phyloP scores from a whole-genome alignment of 2,113 vertebrate genomes.

The Cranoglanis bouderius region DNA sequence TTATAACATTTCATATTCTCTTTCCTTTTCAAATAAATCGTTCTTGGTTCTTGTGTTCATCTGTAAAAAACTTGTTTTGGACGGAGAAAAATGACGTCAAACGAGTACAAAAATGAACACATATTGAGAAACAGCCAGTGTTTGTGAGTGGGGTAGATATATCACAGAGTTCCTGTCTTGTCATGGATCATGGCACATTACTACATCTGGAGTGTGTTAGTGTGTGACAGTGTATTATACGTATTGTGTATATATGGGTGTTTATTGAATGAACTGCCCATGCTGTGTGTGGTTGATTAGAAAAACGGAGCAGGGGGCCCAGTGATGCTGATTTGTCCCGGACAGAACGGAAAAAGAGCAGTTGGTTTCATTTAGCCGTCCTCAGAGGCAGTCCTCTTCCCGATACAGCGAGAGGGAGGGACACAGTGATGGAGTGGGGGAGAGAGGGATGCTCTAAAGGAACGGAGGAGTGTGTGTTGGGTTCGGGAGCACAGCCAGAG shows the following conservation, averaged over 20 bases:
- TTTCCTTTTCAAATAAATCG: neutral
- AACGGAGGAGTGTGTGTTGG: constrained; percentile 2
- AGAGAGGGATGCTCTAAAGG: neutral
- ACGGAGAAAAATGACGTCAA: neutral
- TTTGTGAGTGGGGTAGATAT: neutral
- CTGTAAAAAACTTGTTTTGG: neutral
- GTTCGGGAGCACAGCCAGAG: constrained; percentile 9
- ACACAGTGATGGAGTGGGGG: neutral
- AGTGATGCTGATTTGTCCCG: constrained; percentile 46
- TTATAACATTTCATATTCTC: neutral
- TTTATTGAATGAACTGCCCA: constrained; percentile 45
- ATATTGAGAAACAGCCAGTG: neutral
- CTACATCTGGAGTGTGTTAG: constrained; percentile 48
- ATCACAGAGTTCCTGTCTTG: constrained; percentile 27
- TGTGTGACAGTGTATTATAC: constrained; percentile 32
- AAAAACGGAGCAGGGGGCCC: constrained; percentile 51
- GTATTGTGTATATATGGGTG: constrained; percentile 33
- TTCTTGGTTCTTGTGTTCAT: neutral
- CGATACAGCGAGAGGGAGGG: constrained; percentile 36
- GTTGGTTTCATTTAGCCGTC: constrained; percentile 74
- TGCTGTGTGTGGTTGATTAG: constrained; percentile 51
- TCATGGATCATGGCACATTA: constrained; percentile 17
- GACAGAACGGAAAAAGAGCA: constrained; percentile 61
- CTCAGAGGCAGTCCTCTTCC: constrained; percentile 63
- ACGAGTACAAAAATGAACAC: neutral